Evolutionary conservation across 92 coral and sea anemone species (phyloP), one percentile per base, ranked within the genome.

Genomic region (Palythoa heliodiscus): DNA sequence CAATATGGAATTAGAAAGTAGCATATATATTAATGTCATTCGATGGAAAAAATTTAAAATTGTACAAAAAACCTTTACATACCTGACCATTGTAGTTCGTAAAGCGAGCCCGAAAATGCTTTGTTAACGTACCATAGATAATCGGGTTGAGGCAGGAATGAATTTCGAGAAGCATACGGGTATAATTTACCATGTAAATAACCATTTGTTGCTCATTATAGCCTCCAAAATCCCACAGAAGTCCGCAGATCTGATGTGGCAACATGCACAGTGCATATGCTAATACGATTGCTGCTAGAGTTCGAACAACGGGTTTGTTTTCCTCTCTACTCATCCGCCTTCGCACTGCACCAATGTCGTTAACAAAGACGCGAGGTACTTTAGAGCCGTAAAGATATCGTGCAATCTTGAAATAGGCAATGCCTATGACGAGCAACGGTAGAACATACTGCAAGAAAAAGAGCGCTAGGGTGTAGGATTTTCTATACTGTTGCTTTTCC

Each of bases 151-250:
- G 0, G 23, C 84, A 80, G 4, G 84, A 80, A 39, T 80, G 84
- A 15, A 80, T 80, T 5, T 63, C 24, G 40, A 80, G 74, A 20
- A 80, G 84, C 75, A 80, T 80, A 1, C 64, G 61, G 5, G 74
- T 47, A 29, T 80, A 80, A 8, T 15, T 43, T 39, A 24, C 73
- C 74, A 80, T 80, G 23, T 80, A 66, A 6, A 64, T 4, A 47
- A 7, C 84, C 20, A 24, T 66, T 63, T 80, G 84, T 7, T 66
- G 3, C 20, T 80, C 61, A 13, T n/a, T 23, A 3, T 24, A 74
- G 3, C 84, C 74, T 5, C 84, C 84, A 80, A 80, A 80, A 25
- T 80, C 84, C 84, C 84, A 80, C 11, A 80, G 20, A 23, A 80
- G 37, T 11, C 84, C 84, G n/a, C 74, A 64, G 35, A 80, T 2